Conservation (phyloP, 2,113 vertebrate species). For the Pica pica region DNA sequence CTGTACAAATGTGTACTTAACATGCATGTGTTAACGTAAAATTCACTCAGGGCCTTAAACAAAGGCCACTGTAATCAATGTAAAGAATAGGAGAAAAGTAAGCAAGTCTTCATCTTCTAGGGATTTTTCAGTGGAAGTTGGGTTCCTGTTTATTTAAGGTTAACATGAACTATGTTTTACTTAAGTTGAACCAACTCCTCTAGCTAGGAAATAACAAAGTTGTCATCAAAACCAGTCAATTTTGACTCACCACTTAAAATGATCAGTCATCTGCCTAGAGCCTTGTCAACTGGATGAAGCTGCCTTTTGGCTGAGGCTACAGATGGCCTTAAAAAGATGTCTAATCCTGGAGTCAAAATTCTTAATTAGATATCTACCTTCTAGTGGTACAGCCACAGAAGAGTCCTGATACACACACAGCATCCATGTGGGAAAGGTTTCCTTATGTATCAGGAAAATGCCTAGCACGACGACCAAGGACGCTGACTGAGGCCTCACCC, state of each 20-base stretch:
- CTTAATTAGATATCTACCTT: neutral
- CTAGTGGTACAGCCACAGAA: neutral
- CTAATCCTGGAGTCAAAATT: neutral
- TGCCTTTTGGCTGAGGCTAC: neutral
- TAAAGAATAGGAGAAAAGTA: neutral
- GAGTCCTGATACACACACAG: neutral
- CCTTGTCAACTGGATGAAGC: neutral
- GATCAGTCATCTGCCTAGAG: neutral
- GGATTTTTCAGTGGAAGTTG: neutral
- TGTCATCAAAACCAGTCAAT: neutral
- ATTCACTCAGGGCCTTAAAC: neutral
- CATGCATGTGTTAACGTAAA: neutral
- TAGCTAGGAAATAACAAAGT: neutral
- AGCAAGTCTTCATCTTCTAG: neutral
- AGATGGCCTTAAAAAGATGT: neutral
- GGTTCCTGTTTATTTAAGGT: neutral
- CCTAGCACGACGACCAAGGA: rapidly evolving
- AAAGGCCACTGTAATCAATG: neutral
- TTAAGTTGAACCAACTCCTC: neutral
- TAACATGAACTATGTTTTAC: neutral
- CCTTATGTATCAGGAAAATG: neutral
- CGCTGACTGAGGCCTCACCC: neutral
- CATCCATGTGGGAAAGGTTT: neutral
- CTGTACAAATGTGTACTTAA: neutral
- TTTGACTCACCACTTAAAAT: neutral